A percentile compares a stretch with the other conserved stretches of the same genome.
Conservation (phyloP, 2,797 vertebrate genomes). For the Mormyrus proboscirostris region DNA sequence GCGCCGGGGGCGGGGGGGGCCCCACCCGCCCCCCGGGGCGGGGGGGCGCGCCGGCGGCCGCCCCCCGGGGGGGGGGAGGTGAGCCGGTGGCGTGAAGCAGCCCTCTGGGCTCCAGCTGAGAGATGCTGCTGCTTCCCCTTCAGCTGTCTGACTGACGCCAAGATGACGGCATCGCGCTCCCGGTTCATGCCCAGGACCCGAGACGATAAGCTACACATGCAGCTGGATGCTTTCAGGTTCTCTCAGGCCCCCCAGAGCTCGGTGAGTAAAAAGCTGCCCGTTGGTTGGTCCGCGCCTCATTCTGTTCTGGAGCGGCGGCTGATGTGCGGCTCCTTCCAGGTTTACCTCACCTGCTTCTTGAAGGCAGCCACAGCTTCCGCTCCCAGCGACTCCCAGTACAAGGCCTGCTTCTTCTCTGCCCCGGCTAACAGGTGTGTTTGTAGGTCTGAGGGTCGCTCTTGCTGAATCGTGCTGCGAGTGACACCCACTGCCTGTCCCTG, state of each 20-base stretch:
- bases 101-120: not conserved
- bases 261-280: conserved; percentile 33
- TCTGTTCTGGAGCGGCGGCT: not conserved
- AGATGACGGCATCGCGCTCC: conserved; percentile 31
- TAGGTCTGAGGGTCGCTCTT: conserved; percentile 36
- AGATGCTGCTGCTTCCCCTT: not conserved
- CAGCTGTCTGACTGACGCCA: conserved; percentile 52
- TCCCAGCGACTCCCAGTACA: conserved; percentile 30
- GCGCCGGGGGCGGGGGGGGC: too few species aligned
- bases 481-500: not conserved
- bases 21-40: too few species aligned
- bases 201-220: conserved; percentile 46
- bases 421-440: not conserved
- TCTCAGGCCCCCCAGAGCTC: conserved; percentile 18
- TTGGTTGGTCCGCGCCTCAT: not conserved
- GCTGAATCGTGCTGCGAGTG: not conserved
- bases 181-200: conserved; percentile 39
- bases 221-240: conserved; percentile 60
- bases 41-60: too few species aligned
- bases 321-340: conserved; percentile 33
- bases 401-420: conserved; percentile 54
- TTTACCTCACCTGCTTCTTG: conserved; percentile 61
- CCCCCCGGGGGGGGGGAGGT: too few species aligned
- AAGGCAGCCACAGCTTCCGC: conserved; percentile 38
- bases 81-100: not conserved